phyloP scores from a whole-genome alignment of 2,888 invertebrate genomes.

The Caenorhabditis sp. region DNA sequence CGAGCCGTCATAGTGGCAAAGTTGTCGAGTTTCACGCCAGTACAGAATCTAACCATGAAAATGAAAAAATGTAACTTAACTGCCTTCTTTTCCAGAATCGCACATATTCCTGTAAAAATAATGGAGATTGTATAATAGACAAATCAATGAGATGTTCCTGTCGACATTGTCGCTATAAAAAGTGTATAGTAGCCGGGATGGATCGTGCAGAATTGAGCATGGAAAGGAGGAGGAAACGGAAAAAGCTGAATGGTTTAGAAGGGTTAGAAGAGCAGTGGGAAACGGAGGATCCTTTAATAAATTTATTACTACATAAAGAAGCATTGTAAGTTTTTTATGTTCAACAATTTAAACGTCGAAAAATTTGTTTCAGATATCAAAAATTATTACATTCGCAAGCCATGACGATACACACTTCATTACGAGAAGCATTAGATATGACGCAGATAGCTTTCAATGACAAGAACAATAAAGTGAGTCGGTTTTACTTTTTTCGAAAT shows the following conservation, averaged over 20 bases:
- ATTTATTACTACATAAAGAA: slow-evolving; percentile 71
- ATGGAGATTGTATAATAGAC: slow-evolving; percentile 80
- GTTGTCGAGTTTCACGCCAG: too few relatives aligned
- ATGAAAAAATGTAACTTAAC: background rate
- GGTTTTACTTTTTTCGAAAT: too few relatives aligned
- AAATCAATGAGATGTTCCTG: slow-evolving; percentile 79
- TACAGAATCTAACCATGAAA: background rate
- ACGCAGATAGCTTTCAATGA: slow-evolving; percentile 70
- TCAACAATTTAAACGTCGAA: background rate
- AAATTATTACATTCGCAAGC: slow-evolving; percentile 67
- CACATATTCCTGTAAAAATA: slow-evolving; percentile 81
- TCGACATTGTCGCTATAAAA: slow-evolving; percentile 80
- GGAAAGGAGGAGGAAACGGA: slow-evolving; percentile 80
- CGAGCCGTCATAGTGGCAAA: too few relatives aligned
- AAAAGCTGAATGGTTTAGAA: slow-evolving; percentile 66
- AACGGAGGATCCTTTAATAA: slow-evolving; percentile 73
- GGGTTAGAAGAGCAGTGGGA: slow-evolving; percentile 52
- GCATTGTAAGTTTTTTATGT: slow-evolving; percentile 49
- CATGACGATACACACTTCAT: slow-evolving; percentile 69
- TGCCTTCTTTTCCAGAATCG: slow-evolving; percentile 74
- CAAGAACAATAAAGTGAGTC: slow-evolving; percentile 63
- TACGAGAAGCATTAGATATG: slow-evolving; percentile 67
- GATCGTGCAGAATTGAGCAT: slow-evolving; percentile 80
- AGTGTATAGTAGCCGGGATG: slow-evolving; percentile 81
- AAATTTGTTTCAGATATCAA: slow-evolving; percentile 64